Conservation (phyloP, 2,113 vertebrate species). For the Columbina picui region DNA sequence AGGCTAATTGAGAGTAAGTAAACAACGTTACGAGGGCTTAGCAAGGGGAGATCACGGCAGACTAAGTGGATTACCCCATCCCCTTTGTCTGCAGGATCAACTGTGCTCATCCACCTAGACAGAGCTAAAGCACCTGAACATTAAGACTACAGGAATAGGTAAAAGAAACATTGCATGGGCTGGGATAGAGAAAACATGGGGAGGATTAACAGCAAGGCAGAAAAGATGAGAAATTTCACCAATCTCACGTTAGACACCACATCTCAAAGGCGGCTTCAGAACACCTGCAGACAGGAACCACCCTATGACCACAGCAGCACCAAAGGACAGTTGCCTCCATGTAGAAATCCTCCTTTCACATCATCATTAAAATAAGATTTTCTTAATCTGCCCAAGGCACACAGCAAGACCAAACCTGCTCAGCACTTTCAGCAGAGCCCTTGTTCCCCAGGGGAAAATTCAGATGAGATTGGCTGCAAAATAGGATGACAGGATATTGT, state of each 20-base stretch:
- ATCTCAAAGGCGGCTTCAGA: background rate
- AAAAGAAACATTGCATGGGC: background rate
- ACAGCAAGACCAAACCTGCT: background rate
- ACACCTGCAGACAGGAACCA: background rate
- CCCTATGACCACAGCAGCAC: rapidly evolving
- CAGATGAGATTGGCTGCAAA: background rate
- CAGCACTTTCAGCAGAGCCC: background rate
- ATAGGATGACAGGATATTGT: background rate
- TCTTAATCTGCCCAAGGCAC: background rate
- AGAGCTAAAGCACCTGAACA: background rate
- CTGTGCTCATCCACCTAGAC: background rate
- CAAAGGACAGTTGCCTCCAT: background rate
- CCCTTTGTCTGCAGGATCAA: background rate
- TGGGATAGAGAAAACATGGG: background rate
- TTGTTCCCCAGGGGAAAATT: background rate
- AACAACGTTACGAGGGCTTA: background rate
- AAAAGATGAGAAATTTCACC: background rate
- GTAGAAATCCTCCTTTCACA: background rate
- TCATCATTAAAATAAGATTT: background rate
- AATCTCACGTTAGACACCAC: background rate
- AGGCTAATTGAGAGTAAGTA: conserved; percentile 3
- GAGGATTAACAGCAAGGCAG: background rate
- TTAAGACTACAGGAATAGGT: background rate
- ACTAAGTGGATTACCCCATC: background rate
- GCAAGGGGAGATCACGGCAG: background rate